Evolutionary conservation across 1,140 invertebrate species (phyloP).

Genomic region (Lycorma delicatula): DNA sequence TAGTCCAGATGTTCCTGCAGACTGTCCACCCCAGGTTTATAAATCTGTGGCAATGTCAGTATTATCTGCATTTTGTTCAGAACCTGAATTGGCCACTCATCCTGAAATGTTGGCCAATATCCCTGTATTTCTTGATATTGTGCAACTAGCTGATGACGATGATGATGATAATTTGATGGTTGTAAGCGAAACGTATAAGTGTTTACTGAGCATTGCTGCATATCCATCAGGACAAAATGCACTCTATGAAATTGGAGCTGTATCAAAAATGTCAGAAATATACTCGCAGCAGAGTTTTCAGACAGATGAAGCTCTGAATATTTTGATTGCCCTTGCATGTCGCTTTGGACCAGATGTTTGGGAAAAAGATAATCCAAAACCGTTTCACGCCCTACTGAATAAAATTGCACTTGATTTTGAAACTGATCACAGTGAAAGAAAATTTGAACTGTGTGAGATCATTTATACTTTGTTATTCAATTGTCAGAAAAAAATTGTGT

Average conservation of each 20-base stretch:
- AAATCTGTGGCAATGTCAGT: constrained; percentile 82
- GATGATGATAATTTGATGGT: constrained; percentile 72
- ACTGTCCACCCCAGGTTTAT: constrained; percentile 77
- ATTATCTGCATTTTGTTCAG: constrained; percentile 70
- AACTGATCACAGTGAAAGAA: constrained; percentile 73
- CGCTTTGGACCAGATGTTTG: constrained; percentile 61
- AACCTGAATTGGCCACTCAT: constrained; percentile 66
- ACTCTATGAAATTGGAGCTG: constrained; percentile 62
- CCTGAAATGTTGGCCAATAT: constrained; percentile 72
- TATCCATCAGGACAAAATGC: constrained; percentile 63
- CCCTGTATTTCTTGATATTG: constrained; percentile 71
- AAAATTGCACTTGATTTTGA: constrained; percentile 79
- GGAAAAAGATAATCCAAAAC: constrained; percentile 55
- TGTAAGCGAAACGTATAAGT: constrained; percentile 80
- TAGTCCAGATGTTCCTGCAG: constrained; percentile 61
- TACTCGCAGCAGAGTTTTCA: constrained; percentile 78
- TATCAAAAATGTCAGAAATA: constrained; percentile 72
- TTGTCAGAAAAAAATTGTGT: constrained; percentile 52
- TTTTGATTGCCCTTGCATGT: constrained; percentile 61
- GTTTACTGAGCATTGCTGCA: constrained; percentile 66
- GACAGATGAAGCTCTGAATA: constrained; percentile 72
- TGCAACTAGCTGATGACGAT: constrained; percentile 62
- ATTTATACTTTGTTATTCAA: constrained; percentile 64
- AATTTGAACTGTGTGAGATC: constrained; percentile 75
- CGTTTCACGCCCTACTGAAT: constrained; percentile 73